A percentile compares a stretch with the other conserved stretches of the same genome.
phyloP scores from a whole-genome alignment of 2,797 vertebrate species.

The Microhierax caerulescens region DNA sequence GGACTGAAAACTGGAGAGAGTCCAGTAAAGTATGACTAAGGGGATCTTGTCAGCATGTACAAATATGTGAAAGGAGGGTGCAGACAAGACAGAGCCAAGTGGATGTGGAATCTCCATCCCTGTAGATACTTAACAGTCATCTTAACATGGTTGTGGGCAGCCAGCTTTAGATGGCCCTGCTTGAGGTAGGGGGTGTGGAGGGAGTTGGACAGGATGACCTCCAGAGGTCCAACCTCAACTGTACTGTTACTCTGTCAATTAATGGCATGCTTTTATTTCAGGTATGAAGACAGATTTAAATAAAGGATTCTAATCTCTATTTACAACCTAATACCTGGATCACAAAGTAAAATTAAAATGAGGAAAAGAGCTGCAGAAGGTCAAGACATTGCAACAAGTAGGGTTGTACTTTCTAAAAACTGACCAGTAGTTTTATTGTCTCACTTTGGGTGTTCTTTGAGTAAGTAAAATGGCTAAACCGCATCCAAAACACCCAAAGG shows the following conservation, averaged over 20 bases:
- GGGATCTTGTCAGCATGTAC: not conserved
- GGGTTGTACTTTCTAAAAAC: not conserved
- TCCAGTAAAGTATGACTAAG: not conserved
- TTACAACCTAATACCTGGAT: not conserved
- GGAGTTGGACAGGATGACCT: not conserved
- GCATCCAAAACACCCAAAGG: not conserved
- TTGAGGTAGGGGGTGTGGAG: not conserved
- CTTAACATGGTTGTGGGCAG: not conserved
- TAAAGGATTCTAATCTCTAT: not conserved
- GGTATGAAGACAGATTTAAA: not conserved
- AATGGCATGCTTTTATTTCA: not conserved
- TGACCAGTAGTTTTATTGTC: not conserved
- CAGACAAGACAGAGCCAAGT: not conserved
- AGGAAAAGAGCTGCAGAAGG: not conserved
- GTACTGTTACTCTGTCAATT: not conserved
- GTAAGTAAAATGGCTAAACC: not conserved
- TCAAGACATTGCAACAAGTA: not conserved
- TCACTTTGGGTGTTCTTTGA: not conserved
- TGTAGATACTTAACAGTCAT: not conserved
- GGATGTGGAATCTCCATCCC: not conserved
- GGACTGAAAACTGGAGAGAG: not conserved
- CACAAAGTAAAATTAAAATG: not conserved
- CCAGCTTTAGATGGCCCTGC: not conserved
- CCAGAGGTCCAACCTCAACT: not conserved
- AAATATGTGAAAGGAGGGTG: not conserved